Percentiles rank a stretch among this genome's conserved stretches.
These are phyloP conservation scores for Lithophane semibrunnea DNA, from an alignment of 2,888 invertebrate species.

Conservation along the genomic window DNA sequence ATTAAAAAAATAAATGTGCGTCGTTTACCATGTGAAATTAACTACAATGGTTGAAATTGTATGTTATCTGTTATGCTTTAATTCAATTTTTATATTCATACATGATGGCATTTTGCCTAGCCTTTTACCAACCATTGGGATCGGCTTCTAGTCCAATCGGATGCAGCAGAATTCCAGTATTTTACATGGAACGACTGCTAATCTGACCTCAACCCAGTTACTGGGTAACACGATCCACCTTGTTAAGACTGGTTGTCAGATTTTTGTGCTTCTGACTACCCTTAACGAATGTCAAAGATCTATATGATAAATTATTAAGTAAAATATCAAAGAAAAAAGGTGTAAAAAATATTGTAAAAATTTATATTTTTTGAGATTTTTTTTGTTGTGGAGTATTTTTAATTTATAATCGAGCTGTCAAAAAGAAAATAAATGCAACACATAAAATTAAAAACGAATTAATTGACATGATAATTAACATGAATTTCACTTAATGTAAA, in stretches of 20 bases:
- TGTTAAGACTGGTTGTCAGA: neutral
- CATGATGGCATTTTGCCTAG: neutral
- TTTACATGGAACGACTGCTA: neutral
- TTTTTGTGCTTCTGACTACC: neutral
- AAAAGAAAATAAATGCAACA: neutral
- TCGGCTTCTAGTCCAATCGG: neutral
- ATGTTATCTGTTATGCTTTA: neutral
- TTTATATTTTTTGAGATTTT: neutral
- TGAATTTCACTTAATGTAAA: conserved; percentile 25
- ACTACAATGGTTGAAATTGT: conserved; percentile 35
- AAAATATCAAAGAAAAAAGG: neutral
- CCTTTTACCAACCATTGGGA: no score
- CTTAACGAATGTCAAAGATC: neutral
- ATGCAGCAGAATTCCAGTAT: neutral
- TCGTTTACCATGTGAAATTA: conserved; percentile 36
- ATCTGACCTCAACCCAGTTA: neutral
- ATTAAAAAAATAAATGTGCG: neutral
- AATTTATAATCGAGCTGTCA: neutral
- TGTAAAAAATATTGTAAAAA: neutral
- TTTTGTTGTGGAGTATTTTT: neutral
- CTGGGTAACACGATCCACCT: neutral
- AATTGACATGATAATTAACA: conserved; percentile 22
- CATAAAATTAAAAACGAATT: conserved; percentile 23
- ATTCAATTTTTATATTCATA: neutral
- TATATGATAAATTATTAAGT: neutral